phyloP scores from a whole-genome alignment of 2,113 vertebrate species.

The Genyomyrus donnyi region DNA sequence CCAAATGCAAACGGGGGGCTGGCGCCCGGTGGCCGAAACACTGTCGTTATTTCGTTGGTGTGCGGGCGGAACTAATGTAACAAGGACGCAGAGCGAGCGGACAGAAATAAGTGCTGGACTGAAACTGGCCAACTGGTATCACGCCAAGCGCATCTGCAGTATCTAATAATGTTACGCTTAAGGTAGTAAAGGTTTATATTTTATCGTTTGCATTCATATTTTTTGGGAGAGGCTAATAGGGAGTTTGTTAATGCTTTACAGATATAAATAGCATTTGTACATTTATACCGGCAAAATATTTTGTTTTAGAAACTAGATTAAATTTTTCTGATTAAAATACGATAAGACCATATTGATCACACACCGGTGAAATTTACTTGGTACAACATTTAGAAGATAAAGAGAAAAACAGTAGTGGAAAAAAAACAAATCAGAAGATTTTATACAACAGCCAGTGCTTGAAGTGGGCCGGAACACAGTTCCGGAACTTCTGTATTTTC shows the following conservation, averaged over 20 bases:
- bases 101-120: conserved; percentile 8
- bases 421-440: not conserved
- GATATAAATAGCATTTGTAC: not conserved
- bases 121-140: not conserved
- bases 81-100: not conserved
- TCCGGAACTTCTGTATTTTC: no score
- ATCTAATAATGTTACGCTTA: not conserved
- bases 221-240: not conserved
- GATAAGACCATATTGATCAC: not conserved
- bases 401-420: not conserved
- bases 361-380: not conserved
- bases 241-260: not conserved
- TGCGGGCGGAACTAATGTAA: not conserved
- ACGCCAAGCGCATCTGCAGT: not conserved
- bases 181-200: not conserved
- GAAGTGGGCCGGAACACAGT: no score
- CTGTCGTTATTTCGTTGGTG: not conserved
- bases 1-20: not conserved
- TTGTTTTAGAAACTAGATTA: not conserved
- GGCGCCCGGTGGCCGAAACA: not conserved
- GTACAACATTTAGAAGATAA: not conserved
- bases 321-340: not conserved
- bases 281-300: not conserved
- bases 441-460: no score
- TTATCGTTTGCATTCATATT: not conserved